Evolutionary conservation across 35 echinoderm and acorn worm genomes (phyloP), one percentile per base, ranked within the genome.

Genomic region (Apostichopus japonicus): DNA sequence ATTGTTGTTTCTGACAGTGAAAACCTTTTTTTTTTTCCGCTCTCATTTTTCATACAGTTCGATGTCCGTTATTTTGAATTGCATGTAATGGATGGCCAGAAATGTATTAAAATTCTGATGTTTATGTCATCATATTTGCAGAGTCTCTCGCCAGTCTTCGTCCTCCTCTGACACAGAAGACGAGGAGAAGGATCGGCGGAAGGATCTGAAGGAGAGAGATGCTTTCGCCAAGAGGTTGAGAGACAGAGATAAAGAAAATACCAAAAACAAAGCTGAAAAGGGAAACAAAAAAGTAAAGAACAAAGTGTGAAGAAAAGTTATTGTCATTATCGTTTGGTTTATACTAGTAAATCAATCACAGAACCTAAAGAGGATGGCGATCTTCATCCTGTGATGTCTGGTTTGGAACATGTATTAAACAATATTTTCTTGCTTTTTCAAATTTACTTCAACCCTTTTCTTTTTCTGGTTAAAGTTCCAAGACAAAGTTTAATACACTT

Each of bases 171-270:
- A 92, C 21, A 92, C 86, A 23, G 93, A 96, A 44, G 91, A 94
- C 71, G 95, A 95, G 59, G 97, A 98, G 76, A 96, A 92, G 59
- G 94, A 98, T 24, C 92, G 97, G 54, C 21, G 77, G 79, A 92
- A 94, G 33, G 97, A 98, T 57, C 61, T 98, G 71, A 91, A 98
- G 77, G 97, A 98, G 88, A 92, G 97, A 61, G 97, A 98, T 94
- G 97, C 93, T 0, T 98, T 98, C 79, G 97, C 97, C n/a, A 93
- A 95, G 22, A 91, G 97, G 57, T 44, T 98, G 79, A 84, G 87
- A 87, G 92, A 92, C 65, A 96, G 92, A 92, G 97, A 98, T 80
- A 98, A 98, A 79, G 97, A 98, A 21, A 92, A 90, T 7, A 98
- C 97, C 44, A 96, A 86, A 80, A 98, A 94, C 78, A 91, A 91